Evolutionary conservation across 2,797 vertebrate species (phyloP), one percentile per base, ranked within the genome.

Genomic region (Coracias cyanogaster): DNA sequence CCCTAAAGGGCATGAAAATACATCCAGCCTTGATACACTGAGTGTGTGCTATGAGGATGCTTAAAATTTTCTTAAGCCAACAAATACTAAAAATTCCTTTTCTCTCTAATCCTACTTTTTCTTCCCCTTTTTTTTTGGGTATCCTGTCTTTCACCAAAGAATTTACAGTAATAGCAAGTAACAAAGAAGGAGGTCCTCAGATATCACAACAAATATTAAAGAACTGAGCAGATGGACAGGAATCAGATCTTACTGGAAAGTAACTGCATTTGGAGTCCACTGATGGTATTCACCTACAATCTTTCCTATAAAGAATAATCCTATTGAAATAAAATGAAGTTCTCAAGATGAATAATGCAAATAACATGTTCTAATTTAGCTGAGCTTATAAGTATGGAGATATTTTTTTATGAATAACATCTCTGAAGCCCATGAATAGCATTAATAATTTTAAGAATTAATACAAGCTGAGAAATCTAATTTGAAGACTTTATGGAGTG

Each of bases 301-400:
- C 31, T 82, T 78, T 71, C 18, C 21, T 37, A 39, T 71, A 74
- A 90, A 37, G 66, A 71, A 76, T 74, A 95, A 82, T 67, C 20
- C 17, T 17, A 24, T 35, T 43, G 49, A 85, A 95, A 88, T 49
- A 93, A 79, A 95, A 92, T 64, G 0, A 79, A 78, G 16, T 51
- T 80, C 26, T 80, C 46, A 37, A 62, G 18, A 77, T 82, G 71
- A 93, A 80, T 88, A 90, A 95, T 70, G 64, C 72, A 94, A 87
- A 82, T 10, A 57, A 25, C 45, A 33, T 61, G 22, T 70, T 79
- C 64, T 85, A 85, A 69, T 90, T 74, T 90, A 93, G 62, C 22
- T 48, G 67, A 89, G 35, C 10, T 90, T 3, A 1, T 85, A 82
- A 87, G 37, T 49, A 12, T 61, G 45, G 9, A 31, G 41, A 72